Conservation (phyloP, 2,113 vertebrate species). For the Pampusana beccarii region DNA sequence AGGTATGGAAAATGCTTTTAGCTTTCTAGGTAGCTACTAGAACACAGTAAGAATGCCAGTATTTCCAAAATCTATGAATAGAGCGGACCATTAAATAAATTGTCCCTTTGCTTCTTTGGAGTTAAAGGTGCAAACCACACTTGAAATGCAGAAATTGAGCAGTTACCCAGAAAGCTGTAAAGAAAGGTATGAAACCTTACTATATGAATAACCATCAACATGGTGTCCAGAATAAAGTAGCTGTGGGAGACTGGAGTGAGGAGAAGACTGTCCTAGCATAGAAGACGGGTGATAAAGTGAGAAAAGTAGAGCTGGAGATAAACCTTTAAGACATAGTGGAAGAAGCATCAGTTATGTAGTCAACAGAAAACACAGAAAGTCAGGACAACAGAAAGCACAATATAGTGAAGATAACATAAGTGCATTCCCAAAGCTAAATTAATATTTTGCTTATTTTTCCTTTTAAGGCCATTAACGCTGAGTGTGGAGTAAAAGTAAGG, state of each 20-base stretch:
- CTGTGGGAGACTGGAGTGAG: not conserved
- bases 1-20: conserved; percentile 75
- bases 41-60: not conserved
- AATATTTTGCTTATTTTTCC: not conserved
- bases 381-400: not conserved
- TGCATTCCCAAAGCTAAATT: not conserved
- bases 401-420: not conserved
- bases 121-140: not conserved
- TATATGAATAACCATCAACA: not conserved
- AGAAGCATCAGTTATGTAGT: not conserved
- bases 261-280: not conserved
- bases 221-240: not conserved
- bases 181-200: not conserved
- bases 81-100: not conserved
- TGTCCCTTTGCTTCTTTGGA: not conserved
- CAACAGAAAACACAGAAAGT: not conserved
- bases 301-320: not conserved
- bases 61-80: not conserved
- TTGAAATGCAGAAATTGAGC: not conserved
- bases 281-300: not conserved
- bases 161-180: not conserved
- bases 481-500: not conserved
- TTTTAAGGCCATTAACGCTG: not conserved
- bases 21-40: not conserved
- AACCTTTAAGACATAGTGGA: not conserved